phyloP scores from a whole-genome alignment of 2,797 vertebrate species.

The Champsocephalus gunnari region DNA sequence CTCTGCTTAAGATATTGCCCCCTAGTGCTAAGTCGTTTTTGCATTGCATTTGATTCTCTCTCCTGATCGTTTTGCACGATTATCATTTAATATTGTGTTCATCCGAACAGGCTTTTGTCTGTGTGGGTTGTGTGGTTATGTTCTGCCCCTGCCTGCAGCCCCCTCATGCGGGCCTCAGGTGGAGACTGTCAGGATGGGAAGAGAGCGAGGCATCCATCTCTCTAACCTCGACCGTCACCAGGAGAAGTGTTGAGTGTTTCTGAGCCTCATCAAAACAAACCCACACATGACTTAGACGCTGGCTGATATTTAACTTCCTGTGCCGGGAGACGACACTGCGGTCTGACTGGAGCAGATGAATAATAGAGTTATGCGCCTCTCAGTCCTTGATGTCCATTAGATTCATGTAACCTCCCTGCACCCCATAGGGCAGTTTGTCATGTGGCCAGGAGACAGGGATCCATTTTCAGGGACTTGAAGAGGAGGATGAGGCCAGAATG shows the following conservation, averaged over 20 bases:
- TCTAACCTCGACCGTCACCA: conserved; percentile 20
- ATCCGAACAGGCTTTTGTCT: conserved; percentile 22
- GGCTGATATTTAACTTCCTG: conserved; percentile 42
- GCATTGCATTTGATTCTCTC: conserved; percentile 42
- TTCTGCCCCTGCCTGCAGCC: conserved; percentile 13
- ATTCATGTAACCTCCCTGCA: conserved; percentile 24
- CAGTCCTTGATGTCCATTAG: conserved; percentile 50
- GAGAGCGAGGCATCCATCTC: conserved; percentile 16
- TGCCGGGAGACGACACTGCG: conserved; percentile 37
- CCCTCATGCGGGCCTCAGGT: conserved; percentile 43
- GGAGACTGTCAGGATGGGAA: conserved; percentile 16
- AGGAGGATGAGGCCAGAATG: conserved; percentile 4
- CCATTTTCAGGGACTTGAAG: conserved; percentile 51
- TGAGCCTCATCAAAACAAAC: conserved; percentile 41
- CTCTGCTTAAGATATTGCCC: conserved; percentile 37
- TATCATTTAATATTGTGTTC: conserved; percentile 30
- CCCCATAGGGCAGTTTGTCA: conserved; percentile 52
- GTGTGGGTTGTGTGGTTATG: conserved; percentile 16
- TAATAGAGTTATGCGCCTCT: conserved; percentile 33
- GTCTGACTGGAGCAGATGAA: conserved; percentile 38
- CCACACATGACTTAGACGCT: conserved; percentile 10
- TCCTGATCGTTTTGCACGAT: conserved; percentile 47
- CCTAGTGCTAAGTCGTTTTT: conserved; percentile 39
- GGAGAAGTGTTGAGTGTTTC: conserved; percentile 17
- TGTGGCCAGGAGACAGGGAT: conserved; percentile 43